Evolutionary conservation across 1,140 invertebrate genomes (phyloP).

Genomic region (Hetaerina americana): DNA sequence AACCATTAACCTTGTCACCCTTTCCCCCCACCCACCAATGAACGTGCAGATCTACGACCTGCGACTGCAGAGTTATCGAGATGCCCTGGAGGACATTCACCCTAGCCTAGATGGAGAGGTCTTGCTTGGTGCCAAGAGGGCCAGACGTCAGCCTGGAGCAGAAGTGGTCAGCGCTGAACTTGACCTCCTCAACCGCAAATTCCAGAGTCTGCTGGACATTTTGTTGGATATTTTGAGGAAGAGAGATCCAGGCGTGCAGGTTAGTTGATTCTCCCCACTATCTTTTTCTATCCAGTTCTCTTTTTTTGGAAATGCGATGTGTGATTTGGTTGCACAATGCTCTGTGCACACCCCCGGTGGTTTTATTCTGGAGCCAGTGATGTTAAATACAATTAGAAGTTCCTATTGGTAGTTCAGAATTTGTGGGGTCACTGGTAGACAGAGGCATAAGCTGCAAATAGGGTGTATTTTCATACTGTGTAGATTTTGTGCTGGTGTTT

Average conservation of each 20-base stretch:
- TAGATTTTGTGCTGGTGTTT: no score
- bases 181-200: conserved; percentile 71
- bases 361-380: no score
- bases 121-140: conserved; percentile 21
- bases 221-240: conserved; percentile 48
- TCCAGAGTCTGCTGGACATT: conserved; percentile 57
- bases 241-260: conserved; percentile 37
- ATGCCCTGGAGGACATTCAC: conserved; percentile 75
- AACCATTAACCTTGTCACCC: conserved; percentile 31
- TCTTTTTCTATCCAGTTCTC: no score
- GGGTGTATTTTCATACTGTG: no score
- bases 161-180: conserved; percentile 73
- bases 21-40: conserved; percentile 29
- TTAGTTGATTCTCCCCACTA: no score
- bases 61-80: conserved; percentile 73
- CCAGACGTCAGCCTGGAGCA: conserved; percentile 40
- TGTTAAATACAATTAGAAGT: no score
- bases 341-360: no score
- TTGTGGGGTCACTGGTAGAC: no score
- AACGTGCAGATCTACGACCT: conserved; percentile 71
- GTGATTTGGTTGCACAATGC: no score
- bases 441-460: no score
- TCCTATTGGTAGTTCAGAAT: no score
- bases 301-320: no score
- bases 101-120: conserved; percentile 55